phyloP scores from a whole-genome alignment of 2,113 vertebrate genomes.

The Gasterosteus aculeatus region DNA sequence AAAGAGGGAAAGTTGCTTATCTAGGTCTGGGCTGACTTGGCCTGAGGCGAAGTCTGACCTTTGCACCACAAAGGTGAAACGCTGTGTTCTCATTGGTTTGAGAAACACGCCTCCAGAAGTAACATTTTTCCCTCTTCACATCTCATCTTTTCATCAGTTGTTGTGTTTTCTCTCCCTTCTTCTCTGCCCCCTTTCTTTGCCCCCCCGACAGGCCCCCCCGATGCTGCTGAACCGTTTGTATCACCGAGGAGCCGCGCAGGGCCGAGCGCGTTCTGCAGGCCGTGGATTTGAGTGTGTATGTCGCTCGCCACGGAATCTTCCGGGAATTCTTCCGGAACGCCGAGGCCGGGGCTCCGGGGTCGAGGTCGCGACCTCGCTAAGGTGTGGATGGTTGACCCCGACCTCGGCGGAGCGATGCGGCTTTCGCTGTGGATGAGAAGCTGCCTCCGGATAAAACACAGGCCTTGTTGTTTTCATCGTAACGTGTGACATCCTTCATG shows the following conservation, averaged over 20 bases:
- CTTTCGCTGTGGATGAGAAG: not conserved
- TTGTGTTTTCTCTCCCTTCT: slow-evolving; percentile 48
- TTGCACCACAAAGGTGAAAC: slow-evolving; percentile 80
- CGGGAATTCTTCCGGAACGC: slow-evolving; percentile 29
- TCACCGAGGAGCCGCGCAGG: too few species aligned
- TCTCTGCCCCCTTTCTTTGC: slow-evolving; percentile 40
- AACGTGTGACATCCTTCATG: slow-evolving; percentile 29
- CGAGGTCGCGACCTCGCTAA: slow-evolving; percentile 59
- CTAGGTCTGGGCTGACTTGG: slow-evolving; percentile 70
- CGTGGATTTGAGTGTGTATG: slow-evolving; percentile 22
- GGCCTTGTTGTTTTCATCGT: slow-evolving; percentile 37
- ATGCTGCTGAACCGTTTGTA: slow-evolving; percentile 62
- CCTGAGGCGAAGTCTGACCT: slow-evolving; percentile 80
- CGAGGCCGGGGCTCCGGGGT: slow-evolving; percentile 50
- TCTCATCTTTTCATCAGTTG: slow-evolving; percentile 81
- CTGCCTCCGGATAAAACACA: slow-evolving; percentile 26
- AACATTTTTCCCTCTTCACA: slow-evolving; percentile 82
- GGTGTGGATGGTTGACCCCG: slow-evolving; percentile 58
- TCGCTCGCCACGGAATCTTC: slow-evolving; percentile 30
- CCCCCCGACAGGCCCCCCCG: slow-evolving; percentile 61
- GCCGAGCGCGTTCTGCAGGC: slow-evolving; percentile 22
- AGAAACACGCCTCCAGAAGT: slow-evolving; percentile 82
- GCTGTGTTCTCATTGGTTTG: slow-evolving; percentile 79
- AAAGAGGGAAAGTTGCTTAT: slow-evolving; percentile 66
- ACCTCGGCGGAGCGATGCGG: slow-evolving; percentile 48